Conservation (phyloP, 1,140 invertebrate genomes). For the Saxidomus purpurata region DNA sequence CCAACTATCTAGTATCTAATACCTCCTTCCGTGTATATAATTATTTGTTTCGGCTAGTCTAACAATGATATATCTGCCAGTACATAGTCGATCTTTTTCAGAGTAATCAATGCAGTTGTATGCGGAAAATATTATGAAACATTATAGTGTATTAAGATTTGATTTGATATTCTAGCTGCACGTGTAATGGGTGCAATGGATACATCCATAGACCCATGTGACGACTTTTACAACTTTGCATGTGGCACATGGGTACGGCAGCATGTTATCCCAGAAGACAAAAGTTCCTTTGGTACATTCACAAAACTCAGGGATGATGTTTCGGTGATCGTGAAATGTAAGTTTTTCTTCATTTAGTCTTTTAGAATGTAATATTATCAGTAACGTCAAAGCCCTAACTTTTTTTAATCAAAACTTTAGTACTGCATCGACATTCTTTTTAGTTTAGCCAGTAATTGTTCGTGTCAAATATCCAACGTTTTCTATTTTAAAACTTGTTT, state of each 20-base stretch:
- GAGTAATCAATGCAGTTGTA: neutral
- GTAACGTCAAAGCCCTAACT: neutral
- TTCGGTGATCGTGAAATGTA: constrained; percentile 67
- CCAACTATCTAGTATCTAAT: too few relatives aligned
- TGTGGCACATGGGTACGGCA: constrained; percentile 88
- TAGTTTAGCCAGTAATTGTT: neutral
- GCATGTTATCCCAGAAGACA: constrained; percentile 69
- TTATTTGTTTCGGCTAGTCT: too few relatives aligned
- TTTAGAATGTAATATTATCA: neutral
- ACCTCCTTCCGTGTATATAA: too few relatives aligned
- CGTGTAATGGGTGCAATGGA: constrained; percentile 86
- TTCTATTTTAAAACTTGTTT: too few relatives aligned
- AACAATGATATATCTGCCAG: too few relatives aligned
- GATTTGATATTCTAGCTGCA: constrained; percentile 58
- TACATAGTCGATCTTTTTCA: too few relatives aligned
- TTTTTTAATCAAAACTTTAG: neutral
- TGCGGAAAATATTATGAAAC: too few relatives aligned
- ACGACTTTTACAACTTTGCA: constrained; percentile 97
- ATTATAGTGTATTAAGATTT: neutral
- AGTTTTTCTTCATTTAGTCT: neutral
- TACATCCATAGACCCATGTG: constrained; percentile 92
- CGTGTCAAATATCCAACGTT: neutral
- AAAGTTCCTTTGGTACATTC: constrained; percentile 64
- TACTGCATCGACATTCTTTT: too few relatives aligned
- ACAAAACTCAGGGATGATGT: constrained; percentile 69